Conservation (phyloP, 2,113 vertebrate genomes). For the Notiomystis cincta region DNA sequence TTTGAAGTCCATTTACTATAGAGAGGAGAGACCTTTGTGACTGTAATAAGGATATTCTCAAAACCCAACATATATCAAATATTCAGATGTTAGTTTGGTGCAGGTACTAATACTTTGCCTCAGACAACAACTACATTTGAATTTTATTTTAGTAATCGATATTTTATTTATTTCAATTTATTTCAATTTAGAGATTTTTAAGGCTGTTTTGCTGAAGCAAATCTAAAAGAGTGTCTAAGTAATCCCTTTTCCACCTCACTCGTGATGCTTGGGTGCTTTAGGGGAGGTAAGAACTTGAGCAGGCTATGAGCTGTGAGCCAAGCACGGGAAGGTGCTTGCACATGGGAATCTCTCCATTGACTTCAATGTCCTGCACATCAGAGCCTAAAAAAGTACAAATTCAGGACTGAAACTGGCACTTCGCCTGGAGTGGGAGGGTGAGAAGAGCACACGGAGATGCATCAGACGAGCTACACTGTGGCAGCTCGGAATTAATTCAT, state of each 20-base stretch:
- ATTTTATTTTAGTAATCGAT: neutral
- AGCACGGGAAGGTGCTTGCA: neutral
- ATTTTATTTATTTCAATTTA: neutral
- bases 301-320: neutral
- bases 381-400: neutral
- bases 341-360: neutral
- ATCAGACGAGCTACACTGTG: neutral
- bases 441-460: accelerated
- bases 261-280: neutral
- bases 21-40: neutral
- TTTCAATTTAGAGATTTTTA: neutral
- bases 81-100: neutral
- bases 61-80: neutral
- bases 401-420: neutral
- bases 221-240: neutral
- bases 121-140: neutral
- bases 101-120: neutral
- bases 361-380: neutral
- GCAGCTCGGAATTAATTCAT: no score
- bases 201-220: neutral
- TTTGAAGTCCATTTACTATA: neutral
- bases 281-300: neutral
- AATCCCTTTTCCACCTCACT: neutral
- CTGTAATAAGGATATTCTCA: neutral
- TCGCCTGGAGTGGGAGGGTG: neutral